A percentile compares a stretch with the other conserved stretches of the same genome.
phyloP scores from a whole-genome alignment of 1,140 invertebrate species.

The Pissodes strobi region DNA sequence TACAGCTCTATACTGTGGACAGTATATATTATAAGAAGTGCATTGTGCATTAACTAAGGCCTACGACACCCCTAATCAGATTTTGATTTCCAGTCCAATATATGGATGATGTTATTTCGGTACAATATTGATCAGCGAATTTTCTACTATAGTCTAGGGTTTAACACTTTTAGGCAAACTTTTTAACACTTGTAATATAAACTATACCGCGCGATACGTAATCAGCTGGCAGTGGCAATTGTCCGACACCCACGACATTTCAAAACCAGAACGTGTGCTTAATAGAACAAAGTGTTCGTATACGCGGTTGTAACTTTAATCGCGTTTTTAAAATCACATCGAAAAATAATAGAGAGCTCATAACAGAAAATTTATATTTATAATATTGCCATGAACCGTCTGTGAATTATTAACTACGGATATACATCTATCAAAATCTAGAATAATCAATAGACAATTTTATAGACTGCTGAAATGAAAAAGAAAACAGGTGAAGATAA shows the following conservation, averaged over 20 bases:
- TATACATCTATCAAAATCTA: neutral
- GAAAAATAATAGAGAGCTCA: constrained; percentile 1
- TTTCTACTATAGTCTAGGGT: too few relatives aligned
- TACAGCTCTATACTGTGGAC: too few relatives aligned
- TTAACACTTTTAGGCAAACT: too few relatives aligned
- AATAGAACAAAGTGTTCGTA: constrained; percentile 19
- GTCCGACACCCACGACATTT: constrained; percentile 22
- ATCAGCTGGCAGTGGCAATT: constrained; percentile 25
- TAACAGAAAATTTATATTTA: neutral
- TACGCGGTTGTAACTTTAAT: constrained; percentile 7
- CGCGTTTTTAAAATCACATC: constrained; percentile 2
- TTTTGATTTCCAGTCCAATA: too few relatives aligned
- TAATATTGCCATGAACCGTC: neutral
- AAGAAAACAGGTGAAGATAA: too few relatives aligned
- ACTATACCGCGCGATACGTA: constrained; percentile 10
- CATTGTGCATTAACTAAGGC: too few relatives aligned
- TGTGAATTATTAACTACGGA: neutral
- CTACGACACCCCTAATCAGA: too few relatives aligned
- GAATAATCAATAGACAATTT: too few relatives aligned
- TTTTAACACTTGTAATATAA: neutral
- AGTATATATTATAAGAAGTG: too few relatives aligned
- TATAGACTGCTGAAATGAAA: too few relatives aligned
- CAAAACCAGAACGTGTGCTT: constrained; percentile 16
- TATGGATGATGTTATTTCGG: too few relatives aligned
- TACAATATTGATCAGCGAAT: too few relatives aligned